Evolutionary conservation across 2,797 vertebrate genomes (phyloP), one percentile per base, ranked within the genome.

Genomic region (Antrozous pallidus): DNA sequence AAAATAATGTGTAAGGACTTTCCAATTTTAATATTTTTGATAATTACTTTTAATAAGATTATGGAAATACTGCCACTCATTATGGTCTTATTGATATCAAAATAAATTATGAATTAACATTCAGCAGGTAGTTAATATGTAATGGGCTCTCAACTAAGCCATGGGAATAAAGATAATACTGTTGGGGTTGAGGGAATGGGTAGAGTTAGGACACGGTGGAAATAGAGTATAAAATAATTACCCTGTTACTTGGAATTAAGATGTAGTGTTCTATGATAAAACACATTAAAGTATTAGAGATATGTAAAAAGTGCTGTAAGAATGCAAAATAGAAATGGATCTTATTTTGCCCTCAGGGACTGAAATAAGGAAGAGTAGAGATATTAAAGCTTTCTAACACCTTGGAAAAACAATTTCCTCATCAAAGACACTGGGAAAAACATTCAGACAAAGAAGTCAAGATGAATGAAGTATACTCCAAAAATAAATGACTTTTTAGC

Each of bases 361-460:
- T 73, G 38, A 1, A 91, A 75, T 78, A 31, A 90, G 40, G 31
- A 78, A 79, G 47, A 33, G 18, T 71, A 75, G 22, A 84, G 10
- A 49, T 56, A 61, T 12, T 89, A 83, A 93, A 88, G 6, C 47
- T 36, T 51, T 24, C 12, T 8, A 78, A 24, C 47, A 18, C 11
- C 20, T 83, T 84, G 0, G 26, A 85, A n/a, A 42, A 80, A 91
- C 14, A 91, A 65, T 49, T 84, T 3, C 5, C 17, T 70, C 47
- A n/a, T 70, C 70, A 94, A 90, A 85, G n/a, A 58, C 77, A 75
- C 65, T 79, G 20, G 70, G 63, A 54, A 83, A 65, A 17, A 31
- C 0, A 63, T 88, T 87, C 33, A 70, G 17, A 75, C 24, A 78
- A 58, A 63, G 14, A 42, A 28, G 40, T 36, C 6, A 24, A 47